phyloP scores from a whole-genome alignment of 2,113 vertebrate genomes.

The Trichomycterus rosablanca region DNA sequence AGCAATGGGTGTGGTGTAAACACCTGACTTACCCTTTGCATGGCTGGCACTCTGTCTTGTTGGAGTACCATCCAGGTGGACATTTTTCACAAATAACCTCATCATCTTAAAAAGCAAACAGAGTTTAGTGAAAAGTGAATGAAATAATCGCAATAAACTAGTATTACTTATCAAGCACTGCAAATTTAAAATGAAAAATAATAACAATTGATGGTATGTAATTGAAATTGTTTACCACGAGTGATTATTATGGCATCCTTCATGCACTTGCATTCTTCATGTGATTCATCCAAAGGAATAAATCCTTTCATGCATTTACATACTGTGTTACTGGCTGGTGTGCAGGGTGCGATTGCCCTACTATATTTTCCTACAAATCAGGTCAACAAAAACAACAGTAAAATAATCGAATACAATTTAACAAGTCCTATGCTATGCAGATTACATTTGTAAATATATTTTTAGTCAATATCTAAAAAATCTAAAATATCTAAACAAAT shows the following conservation, averaged over 20 bases:
- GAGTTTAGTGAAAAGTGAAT: too few species aligned
- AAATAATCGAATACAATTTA: too few species aligned
- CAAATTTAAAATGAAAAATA: neutral
- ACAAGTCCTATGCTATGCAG: too few species aligned
- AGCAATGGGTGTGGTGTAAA: too few species aligned
- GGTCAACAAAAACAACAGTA: neutral
- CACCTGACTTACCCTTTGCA: conserved; percentile 34
- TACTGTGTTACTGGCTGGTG: neutral
- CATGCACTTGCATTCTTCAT: neutral
- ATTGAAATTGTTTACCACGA: neutral
- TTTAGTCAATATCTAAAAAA: too few species aligned
- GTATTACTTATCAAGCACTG: too few species aligned
- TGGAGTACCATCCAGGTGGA: neutral
- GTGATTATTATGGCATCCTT: conserved; percentile 2
- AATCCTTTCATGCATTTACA: conserved; percentile 15
- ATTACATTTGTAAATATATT: too few species aligned
- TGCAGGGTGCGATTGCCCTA: neutral
- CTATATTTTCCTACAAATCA: conserved; percentile 5
- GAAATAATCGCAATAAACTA: too few species aligned
- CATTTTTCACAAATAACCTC: conserved; percentile 1
- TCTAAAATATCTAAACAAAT: too few species aligned
- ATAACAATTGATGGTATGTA: too few species aligned
- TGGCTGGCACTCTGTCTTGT: conserved; percentile 2
- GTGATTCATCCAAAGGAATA: fast-evolving
- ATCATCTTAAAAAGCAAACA: conserved; percentile 10